These are phyloP conservation scores for Andrena fulva DNA, from an alignment of 2,888 invertebrate species.

Conservation along the genomic window DNA sequence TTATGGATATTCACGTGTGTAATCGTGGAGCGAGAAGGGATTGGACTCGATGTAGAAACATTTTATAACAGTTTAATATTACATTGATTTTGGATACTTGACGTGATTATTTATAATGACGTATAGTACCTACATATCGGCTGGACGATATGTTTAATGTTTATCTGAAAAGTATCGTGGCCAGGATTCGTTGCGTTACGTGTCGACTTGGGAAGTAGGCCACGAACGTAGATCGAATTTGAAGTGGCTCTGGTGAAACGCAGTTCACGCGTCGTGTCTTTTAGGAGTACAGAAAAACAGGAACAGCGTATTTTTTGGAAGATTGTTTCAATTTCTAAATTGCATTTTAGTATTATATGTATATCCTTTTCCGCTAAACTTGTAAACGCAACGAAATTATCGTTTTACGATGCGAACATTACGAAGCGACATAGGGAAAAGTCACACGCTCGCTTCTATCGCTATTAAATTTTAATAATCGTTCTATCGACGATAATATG, in stretches of 20 bases:
- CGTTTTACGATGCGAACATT: neutral
- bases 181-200: conserved; percentile 21
- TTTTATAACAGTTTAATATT: neutral
- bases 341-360: no score
- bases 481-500: neutral
- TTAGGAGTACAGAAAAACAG: conserved; percentile 15
- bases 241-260: conserved; percentile 42
- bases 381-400: neutral
- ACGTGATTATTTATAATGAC: neutral
- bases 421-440: neutral
- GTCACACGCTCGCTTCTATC: neutral
- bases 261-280: conserved; percentile 13
- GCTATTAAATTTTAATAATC: neutral
- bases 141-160: conserved; percentile 6
- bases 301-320: neutral
- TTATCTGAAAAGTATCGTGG: conserved; percentile 22
- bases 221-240: conserved; percentile 55
- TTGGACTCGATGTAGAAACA: neutral
- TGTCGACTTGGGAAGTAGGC: conserved; percentile 44
- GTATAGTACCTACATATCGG: conserved; percentile 11
- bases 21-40: conserved; percentile 13
- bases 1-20: conserved; percentile 27
- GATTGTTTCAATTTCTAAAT: neutral
- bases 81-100: neutral
- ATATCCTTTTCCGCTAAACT: no score